These are phyloP conservation scores for Takifugu bimaculatus DNA, from an alignment of 2,113 vertebrate genomes.

Conservation along the genomic window DNA sequence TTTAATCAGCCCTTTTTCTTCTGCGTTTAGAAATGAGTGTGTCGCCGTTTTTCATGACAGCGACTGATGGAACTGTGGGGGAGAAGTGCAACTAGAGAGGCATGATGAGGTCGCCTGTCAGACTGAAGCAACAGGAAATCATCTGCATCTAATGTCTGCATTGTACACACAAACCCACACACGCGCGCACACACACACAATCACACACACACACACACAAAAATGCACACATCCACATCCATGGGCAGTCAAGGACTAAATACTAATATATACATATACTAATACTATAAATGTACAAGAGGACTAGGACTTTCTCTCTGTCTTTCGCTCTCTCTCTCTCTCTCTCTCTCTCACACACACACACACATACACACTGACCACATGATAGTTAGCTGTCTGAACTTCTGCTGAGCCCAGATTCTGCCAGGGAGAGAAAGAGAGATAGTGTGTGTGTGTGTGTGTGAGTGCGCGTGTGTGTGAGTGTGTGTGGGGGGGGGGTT, in stretches of 20 bases:
- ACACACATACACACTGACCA: constrained; percentile 55
- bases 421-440: constrained; percentile 52
- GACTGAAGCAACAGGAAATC: constrained; percentile 76
- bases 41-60: constrained; percentile 36
- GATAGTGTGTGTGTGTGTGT: constrained; percentile 44
- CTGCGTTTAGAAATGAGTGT: constrained; percentile 28
- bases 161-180: constrained; percentile 34
- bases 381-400: constrained; percentile 77
- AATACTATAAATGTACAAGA: too few species aligned
- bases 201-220: neutral
- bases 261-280: constrained; percentile 54
- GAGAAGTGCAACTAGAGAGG: constrained; percentile 76
- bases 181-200: constrained; percentile 4
- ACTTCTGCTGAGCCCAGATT: constrained; percentile 69
- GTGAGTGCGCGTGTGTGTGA: constrained; percentile 25
- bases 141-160: constrained; percentile 75
- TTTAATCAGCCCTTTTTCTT: neutral
- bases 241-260: constrained; percentile 51
- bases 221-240: constrained; percentile 22
- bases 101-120: constrained; percentile 57
- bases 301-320: too few species aligned
- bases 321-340: too few species aligned
- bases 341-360: neutral
- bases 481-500: constrained; percentile 36
- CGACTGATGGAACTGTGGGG: constrained; percentile 41